Evolutionary conservation across 2,113 vertebrate species (phyloP).

Genomic region (Cyanoliseus patagonus): DNA sequence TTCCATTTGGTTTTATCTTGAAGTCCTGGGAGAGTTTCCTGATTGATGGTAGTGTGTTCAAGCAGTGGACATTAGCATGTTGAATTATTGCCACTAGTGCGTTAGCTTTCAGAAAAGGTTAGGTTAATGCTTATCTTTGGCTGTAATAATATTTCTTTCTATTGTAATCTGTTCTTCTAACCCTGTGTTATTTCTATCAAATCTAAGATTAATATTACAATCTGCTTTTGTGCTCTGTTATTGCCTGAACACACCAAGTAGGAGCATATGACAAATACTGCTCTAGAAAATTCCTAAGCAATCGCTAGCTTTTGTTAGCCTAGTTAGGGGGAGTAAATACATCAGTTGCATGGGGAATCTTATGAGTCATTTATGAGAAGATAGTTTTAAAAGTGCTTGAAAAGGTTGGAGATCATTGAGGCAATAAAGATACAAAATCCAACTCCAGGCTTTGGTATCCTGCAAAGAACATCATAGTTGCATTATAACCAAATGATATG

Average conservation of each 20-base stretch:
- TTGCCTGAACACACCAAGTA: not conserved
- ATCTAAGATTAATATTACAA: slow-evolving; percentile 1
- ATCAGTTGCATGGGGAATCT: not conserved
- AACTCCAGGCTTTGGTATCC: not conserved
- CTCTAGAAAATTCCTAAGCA: not conserved
- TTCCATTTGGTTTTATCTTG: not conserved
- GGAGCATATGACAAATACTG: not conserved
- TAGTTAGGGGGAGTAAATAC: not conserved
- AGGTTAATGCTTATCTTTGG: not conserved
- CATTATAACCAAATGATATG: not conserved
- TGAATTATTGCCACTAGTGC: not conserved
- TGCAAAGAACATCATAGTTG: not conserved
- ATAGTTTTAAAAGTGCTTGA: not conserved
- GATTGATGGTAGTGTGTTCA: not conserved
- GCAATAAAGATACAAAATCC: not conserved
- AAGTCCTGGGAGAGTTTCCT: slow-evolving; percentile 5
- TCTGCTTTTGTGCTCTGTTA: not conserved
- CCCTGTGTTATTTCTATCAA: not conserved
- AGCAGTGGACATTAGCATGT: not conserved
- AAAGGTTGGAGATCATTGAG: not conserved
- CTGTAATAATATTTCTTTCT: slow-evolving; percentile 1
- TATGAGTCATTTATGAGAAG: not conserved
- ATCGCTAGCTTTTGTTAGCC: not conserved
- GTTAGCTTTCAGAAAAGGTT: slow-evolving; percentile 7
- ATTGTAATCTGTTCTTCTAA: not conserved